Percentiles rank a stretch among this genome's conserved stretches.
Evolutionary conservation across 2,113 vertebrate genomes (phyloP).

Genomic region (Pyrgilauda ruficollis): DNA sequence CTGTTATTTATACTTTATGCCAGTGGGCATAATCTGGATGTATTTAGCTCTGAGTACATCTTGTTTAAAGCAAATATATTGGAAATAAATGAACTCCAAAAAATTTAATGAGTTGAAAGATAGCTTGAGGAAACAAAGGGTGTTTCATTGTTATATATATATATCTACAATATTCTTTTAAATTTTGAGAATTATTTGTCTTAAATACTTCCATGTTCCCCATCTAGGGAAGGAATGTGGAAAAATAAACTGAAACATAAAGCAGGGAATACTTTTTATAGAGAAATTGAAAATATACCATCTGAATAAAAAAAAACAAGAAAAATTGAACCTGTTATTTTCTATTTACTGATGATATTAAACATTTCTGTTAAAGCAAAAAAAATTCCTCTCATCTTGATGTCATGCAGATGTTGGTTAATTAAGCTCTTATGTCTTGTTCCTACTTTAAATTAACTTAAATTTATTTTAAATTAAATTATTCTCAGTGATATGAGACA

Average conservation of each 20-base stretch:
- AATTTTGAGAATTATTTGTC: neutral
- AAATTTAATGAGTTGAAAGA: neutral
- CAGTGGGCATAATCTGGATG: neutral
- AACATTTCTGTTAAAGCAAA: neutral
- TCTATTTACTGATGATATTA: neutral
- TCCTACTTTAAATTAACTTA: neutral
- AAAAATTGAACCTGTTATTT: neutral
- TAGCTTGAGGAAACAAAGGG: neutral
- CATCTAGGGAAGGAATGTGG: neutral
- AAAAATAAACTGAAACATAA: neutral
- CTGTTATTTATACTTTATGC: neutral
- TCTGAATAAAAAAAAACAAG: neutral
- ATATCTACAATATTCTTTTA: neutral
- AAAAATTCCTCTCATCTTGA: neutral
- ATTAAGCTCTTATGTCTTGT: neutral
- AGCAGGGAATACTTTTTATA: neutral
- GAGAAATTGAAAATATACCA: neutral
- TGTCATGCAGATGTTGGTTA: neutral
- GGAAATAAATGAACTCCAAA: neutral
- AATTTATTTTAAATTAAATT: neutral
- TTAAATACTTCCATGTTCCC: neutral
- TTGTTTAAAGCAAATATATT: neutral
- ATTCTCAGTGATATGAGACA: neutral
- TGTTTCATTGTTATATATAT: neutral
- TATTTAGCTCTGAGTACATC: neutral